Evolutionary conservation across 2,797 vertebrate genomes (phyloP).

Genomic region (Alectoris magna): DNA sequence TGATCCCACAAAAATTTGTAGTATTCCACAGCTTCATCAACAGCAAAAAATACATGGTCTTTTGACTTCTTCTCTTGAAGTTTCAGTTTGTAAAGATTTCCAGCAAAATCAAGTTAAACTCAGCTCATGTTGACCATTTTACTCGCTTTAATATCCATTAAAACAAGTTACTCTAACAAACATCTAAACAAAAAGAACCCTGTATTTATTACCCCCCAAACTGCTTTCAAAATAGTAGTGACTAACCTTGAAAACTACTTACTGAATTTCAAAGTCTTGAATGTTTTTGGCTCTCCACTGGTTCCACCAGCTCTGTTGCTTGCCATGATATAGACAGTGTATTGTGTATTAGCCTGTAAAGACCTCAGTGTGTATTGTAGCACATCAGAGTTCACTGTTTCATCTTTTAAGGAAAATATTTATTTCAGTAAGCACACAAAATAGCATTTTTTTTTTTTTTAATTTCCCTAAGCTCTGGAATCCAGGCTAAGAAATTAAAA

Average conservation of each 20-base stretch:
- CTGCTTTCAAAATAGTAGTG: neutral
- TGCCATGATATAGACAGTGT: conserved; percentile 74
- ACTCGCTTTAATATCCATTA: neutral
- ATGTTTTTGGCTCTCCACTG: conserved; percentile 51
- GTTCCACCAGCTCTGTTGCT: conserved; percentile 72
- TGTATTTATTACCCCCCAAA: neutral
- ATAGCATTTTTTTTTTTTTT: neutral
- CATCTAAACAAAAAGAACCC: neutral
- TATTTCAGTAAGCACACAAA: neutral
- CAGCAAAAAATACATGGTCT: neutral
- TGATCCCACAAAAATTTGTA: neutral
- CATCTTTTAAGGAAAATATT: conserved; percentile 48
- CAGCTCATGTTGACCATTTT: neutral
- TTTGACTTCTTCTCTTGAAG: neutral
- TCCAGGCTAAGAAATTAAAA: neutral
- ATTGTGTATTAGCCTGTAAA: conserved; percentile 71
- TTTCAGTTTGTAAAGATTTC: neutral
- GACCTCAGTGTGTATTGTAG: conserved; percentile 67
- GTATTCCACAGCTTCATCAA: neutral
- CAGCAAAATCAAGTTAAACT: neutral
- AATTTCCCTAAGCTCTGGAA: neutral
- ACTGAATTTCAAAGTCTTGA: conserved; percentile 77
- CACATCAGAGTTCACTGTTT: conserved; percentile 65
- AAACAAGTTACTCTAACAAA: neutral
- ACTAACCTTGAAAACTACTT: conserved; percentile 42